These are phyloP conservation scores for Astyanax mexicanus DNA, from an alignment of 2,797 vertebrate species.

Conservation along the genomic window DNA sequence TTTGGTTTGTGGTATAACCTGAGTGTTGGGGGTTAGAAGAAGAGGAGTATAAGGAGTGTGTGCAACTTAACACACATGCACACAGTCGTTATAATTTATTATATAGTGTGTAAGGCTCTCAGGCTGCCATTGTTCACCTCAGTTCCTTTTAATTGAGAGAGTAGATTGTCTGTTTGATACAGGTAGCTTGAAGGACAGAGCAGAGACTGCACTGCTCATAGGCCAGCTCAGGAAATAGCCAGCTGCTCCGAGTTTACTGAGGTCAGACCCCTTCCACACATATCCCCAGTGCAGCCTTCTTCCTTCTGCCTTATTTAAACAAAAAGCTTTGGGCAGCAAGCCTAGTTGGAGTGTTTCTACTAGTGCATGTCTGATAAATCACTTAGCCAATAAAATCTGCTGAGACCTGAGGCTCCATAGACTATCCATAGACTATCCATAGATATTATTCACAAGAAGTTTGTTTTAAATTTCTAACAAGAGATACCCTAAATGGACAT, in stretches of 20 bases:
- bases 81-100: neutral
- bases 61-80: constrained; percentile 1
- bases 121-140: neutral
- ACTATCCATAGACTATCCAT: neutral
- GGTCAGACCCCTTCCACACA: constrained; percentile 34
- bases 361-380: neutral
- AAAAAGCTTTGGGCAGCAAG: neutral
- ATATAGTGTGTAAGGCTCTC: constrained; percentile 11
- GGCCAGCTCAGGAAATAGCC: constrained; percentile 14
- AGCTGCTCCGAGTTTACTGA: constrained; percentile 35
- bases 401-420: neutral
- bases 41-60: neutral
- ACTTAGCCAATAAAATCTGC: neutral
- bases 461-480: neutral
- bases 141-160: neutral
- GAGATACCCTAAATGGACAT: too few species aligned
- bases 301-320: constrained; percentile 16
- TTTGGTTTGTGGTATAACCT: constrained; percentile 80
- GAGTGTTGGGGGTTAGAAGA: constrained; percentile 68
- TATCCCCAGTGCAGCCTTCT: neutral
- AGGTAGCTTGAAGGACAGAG: constrained; percentile 3
- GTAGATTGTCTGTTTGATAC: neutral
- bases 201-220: neutral
- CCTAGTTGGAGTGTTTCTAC: neutral
- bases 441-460: neutral